phyloP scores from a whole-genome alignment of 1,140 invertebrate species.

The Papilio polyxenes region DNA sequence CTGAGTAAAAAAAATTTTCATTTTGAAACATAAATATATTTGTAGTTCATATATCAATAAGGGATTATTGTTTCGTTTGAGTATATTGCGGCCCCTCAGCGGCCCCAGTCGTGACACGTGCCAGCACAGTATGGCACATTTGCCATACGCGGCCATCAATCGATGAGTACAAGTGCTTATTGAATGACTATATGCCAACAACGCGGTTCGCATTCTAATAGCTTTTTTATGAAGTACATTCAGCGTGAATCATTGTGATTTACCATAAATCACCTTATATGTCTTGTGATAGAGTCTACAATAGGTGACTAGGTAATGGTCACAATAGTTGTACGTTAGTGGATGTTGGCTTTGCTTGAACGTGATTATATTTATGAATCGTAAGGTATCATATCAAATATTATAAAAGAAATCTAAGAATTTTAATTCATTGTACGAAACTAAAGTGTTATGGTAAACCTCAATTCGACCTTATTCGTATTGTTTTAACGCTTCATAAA shows the following conservation, averaged over 20 bases:
- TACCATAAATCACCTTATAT: conserved; percentile 10
- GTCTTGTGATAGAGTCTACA: not conserved
- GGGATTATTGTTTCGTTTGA: not conserved
- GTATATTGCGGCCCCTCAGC: conserved; percentile 8
- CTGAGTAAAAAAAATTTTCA: not conserved
- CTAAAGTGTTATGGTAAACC: not conserved
- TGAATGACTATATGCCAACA: conserved; percentile 50
- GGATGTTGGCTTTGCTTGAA: not conserved
- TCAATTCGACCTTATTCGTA: not conserved
- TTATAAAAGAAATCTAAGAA: not conserved
- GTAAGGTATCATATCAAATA: not conserved
- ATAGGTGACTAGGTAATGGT: not conserved
- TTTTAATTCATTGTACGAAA: not conserved
- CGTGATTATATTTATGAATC: conserved; percentile 25
- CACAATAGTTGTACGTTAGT: conserved; percentile 8
- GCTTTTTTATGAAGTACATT: conserved; percentile 54
- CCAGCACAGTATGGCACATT: conserved; percentile 42
- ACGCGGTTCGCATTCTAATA: conserved; percentile 67
- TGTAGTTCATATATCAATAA: conserved; percentile 19
- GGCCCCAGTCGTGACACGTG: conserved; percentile 61
- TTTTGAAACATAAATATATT: not conserved
- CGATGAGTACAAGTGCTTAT: conserved; percentile 57
- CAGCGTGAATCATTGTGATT: conserved; percentile 39
- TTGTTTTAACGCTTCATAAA: not conserved
- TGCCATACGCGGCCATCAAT: conserved; percentile 44